phyloP scores from a whole-genome alignment of 2,797 vertebrate genomes.

The Gymnothorax reevesii region DNA sequence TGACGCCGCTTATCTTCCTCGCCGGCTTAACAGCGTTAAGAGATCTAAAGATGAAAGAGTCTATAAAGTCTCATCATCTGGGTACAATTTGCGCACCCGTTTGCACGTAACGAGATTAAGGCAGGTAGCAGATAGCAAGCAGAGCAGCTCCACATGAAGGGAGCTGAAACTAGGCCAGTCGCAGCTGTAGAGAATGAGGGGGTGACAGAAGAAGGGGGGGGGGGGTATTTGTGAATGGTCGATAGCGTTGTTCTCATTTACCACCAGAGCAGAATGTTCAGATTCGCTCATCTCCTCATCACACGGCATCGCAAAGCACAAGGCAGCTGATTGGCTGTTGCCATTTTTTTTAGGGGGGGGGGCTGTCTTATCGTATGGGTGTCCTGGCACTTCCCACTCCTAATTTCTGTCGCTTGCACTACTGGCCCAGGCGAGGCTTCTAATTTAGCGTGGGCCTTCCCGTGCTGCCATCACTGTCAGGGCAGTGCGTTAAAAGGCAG shows the following conservation, averaged over 20 bases:
- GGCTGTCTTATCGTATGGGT: constrained; percentile 61
- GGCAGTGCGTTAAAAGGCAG: constrained; percentile 30
- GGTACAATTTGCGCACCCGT: background rate
- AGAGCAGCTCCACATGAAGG: background rate
- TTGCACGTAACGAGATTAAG: background rate
- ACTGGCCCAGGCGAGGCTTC: constrained; percentile 18
- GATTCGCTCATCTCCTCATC: constrained; percentile 41
- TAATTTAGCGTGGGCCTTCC: background rate
- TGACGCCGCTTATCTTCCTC: background rate
- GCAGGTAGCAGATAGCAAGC: background rate
- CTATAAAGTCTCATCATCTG: background rate
- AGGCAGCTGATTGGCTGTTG: constrained; percentile 46
- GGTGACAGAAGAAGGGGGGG: background rate
- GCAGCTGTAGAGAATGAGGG: constrained; percentile 25
- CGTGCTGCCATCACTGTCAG: background rate
- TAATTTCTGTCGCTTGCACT: background rate
- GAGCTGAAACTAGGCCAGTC: background rate
- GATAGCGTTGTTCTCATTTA: constrained; percentile 29
- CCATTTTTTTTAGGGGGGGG: constrained; percentile 44
- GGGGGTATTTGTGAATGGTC: constrained; percentile 2
- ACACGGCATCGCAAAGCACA: constrained; percentile 37
- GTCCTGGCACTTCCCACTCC: constrained; percentile 21
- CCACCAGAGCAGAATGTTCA: background rate
- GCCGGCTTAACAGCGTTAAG: background rate
- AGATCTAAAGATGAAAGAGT: background rate